Evolutionary conservation across 2,797 vertebrate genomes (phyloP).

Genomic region (Astyanax mexicanus): DNA sequence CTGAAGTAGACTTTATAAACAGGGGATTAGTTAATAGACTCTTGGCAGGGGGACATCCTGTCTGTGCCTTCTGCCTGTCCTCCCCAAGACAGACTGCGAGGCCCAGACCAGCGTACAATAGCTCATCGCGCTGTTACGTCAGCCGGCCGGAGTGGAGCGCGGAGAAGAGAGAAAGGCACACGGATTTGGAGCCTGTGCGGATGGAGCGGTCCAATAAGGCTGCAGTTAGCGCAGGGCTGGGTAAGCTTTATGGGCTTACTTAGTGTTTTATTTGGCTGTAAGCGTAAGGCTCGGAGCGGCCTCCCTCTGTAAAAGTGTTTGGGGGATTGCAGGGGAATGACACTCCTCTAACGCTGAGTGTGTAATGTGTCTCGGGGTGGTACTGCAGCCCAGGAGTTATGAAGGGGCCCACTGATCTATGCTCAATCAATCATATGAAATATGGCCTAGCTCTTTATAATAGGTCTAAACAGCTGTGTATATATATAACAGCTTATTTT

Average conservation of each 20-base stretch:
- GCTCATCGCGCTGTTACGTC: constrained; percentile 39
- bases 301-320: constrained; percentile 45
- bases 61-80: constrained; percentile 51
- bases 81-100: constrained; percentile 52
- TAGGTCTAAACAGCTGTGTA: neutral
- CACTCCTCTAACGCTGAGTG: constrained; percentile 6
- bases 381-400: neutral
- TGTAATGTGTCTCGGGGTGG: constrained; percentile 12
- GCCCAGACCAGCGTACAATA: constrained; percentile 27
- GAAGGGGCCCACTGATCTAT: neutral
- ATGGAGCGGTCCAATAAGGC: constrained; percentile 28
- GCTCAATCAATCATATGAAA: constrained; percentile 23
- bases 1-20: constrained; percentile 75
- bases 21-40: constrained; percentile 76
- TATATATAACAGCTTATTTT: neutral
- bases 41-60: constrained; percentile 66
- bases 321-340: constrained; percentile 26
- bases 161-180: constrained; percentile 30
- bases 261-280: constrained; percentile 55
- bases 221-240: constrained; percentile 38
- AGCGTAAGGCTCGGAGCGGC: constrained; percentile 36
- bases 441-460: neutral
- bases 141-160: constrained; percentile 21
- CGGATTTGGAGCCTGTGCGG: constrained; percentile 24
- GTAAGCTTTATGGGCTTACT: constrained; percentile 50